Percentiles rank a stretch among this genome's conserved stretches.
phyloP scores from a whole-genome alignment of 2,113 vertebrate genomes.

The Oncorhynchus nerka region DNA sequence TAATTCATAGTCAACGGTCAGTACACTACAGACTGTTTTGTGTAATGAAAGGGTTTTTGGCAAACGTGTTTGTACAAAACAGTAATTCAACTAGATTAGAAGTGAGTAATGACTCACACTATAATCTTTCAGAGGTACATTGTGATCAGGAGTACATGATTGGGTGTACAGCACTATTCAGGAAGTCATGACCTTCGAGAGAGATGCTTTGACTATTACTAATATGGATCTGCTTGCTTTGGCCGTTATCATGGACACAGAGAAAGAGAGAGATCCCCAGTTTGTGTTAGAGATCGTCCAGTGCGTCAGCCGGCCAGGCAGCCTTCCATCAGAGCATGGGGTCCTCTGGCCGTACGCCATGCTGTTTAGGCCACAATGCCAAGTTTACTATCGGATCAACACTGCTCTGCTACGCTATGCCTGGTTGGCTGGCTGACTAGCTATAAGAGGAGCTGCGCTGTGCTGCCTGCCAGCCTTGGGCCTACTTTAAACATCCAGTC shows the following conservation, averaged over 20 bases:
- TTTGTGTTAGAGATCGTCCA: slow-evolving; percentile 38
- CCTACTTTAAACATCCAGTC: too few relatives aligned
- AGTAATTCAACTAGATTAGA: too few relatives aligned
- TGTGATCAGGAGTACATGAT: too few relatives aligned
- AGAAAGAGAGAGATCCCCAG: slow-evolving; percentile 22
- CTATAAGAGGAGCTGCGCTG: slow-evolving; percentile 19
- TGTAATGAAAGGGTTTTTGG: too few relatives aligned
- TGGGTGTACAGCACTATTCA: not conserved
- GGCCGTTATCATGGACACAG: slow-evolving; percentile 19
- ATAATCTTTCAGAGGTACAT: too few relatives aligned
- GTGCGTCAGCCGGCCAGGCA: slow-evolving; percentile 49
- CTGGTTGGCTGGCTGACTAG: too few relatives aligned
- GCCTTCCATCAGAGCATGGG: slow-evolving; percentile 39
- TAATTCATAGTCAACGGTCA: too few relatives aligned
- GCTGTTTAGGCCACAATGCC: slow-evolving; percentile 25
- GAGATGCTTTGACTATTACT: slow-evolving; percentile 36
- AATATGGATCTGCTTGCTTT: slow-evolving; percentile 40
- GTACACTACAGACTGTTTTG: too few relatives aligned
- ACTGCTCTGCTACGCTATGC: slow-evolving; percentile 43
- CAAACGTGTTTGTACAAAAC: too few relatives aligned
- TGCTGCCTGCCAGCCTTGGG: not conserved
- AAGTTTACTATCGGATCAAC: slow-evolving; percentile 31
- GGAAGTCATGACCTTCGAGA: slow-evolving; percentile 13
- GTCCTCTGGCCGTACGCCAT: slow-evolving; percentile 37
- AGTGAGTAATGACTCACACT: too few relatives aligned